These are phyloP conservation scores for Eidolon helvum DNA, from an alignment of 2,113 vertebrate species.

Conservation along the genomic window DNA sequence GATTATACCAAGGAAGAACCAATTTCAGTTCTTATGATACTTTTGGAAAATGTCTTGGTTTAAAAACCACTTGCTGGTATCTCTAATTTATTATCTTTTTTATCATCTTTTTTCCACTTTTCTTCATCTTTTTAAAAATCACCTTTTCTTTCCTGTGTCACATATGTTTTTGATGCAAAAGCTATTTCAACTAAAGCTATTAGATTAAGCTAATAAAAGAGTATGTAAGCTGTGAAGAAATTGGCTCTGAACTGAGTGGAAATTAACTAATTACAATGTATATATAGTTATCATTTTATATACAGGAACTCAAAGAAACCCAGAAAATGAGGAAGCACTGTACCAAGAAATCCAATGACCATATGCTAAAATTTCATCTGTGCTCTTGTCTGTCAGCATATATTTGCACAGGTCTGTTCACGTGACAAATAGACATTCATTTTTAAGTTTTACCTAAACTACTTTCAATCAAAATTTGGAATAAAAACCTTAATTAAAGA, in stretches of 20 bases:
- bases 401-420: neutral
- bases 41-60: slow-evolving; percentile 24
- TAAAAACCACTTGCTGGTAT: neutral
- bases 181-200: neutral
- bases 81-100: neutral
- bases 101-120: neutral
- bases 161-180: neutral
- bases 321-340: neutral
- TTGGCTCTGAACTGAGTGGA: neutral
- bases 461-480: neutral
- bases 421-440: too few species aligned
- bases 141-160: neutral
- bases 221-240: neutral
- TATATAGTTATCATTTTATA: neutral
- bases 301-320: neutral
- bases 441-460: too few species aligned
- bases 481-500: neutral
- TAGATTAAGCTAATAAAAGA: neutral
- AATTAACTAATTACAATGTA: neutral
- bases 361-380: neutral
- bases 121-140: neutral
- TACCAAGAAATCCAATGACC: neutral
- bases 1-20: neutral
- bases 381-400: neutral
- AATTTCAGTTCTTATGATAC: slow-evolving; percentile 3